phyloP scores from a whole-genome alignment of 2,888 invertebrate species.

The Agriopis leucophaearia region DNA sequence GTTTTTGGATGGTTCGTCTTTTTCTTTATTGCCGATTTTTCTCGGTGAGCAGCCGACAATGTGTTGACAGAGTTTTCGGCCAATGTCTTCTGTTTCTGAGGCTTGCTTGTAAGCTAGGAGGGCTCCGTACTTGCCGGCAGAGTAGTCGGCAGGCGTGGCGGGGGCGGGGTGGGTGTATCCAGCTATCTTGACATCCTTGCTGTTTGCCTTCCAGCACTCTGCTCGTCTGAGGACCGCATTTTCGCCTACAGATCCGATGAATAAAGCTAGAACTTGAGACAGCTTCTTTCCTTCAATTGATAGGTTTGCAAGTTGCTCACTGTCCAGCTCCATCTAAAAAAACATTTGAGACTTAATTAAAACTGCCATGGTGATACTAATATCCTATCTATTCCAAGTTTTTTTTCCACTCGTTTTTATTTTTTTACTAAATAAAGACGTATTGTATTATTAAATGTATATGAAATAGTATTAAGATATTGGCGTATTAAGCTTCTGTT shows the following conservation, averaged over 20 bases:
- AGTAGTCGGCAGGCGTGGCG: conserved; percentile 74
- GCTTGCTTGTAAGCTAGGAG: conserved; percentile 90
- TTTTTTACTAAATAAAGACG: no score
- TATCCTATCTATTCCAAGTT: no score
- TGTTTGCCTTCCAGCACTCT: conserved; percentile 89
- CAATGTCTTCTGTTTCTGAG: conserved; percentile 80
- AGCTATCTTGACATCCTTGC: conserved; percentile 82
- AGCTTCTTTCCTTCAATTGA: conserved; percentile 88
- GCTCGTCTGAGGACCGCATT: conserved; percentile 94
- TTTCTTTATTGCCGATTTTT: conserved; percentile 89
- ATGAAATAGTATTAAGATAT: no score
- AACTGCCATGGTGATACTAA: no score
- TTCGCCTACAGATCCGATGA: conserved; percentile 96
- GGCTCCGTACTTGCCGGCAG: conserved; percentile 94
- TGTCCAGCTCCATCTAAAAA: conserved; percentile 87
- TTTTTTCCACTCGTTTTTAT: no score
- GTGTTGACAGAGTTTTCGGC: conserved; percentile 95
- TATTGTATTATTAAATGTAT: no score
- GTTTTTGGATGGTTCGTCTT: conserved; percentile 88
- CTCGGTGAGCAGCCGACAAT: conserved; percentile 95
- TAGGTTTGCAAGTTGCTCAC: conserved; percentile 89
- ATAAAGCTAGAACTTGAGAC: conserved; percentile 93
- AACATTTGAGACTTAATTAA: not conserved
- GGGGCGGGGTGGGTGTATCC: conserved; percentile 94
- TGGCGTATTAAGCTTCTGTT: no score